These are phyloP conservation scores for Festucalex cinctus DNA, from an alignment of 2,113 vertebrate genomes.

Conservation along the genomic window DNA sequence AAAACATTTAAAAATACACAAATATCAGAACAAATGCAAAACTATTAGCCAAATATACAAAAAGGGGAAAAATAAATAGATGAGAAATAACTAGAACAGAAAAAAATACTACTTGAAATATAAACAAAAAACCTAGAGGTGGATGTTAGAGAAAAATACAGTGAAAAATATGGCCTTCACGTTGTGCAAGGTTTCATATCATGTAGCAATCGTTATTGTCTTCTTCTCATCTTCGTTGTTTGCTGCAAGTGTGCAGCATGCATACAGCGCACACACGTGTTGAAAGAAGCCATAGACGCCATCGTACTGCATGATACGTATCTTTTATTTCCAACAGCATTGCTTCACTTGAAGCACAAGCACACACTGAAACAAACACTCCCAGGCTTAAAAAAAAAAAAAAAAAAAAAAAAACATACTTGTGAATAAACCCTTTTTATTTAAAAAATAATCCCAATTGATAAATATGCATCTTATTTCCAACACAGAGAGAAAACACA, in stretches of 20 bases:
- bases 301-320: conserved; percentile 63
- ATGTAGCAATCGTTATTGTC: neutral
- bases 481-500: conserved; percentile 56
- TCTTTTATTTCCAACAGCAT: conserved; percentile 72
- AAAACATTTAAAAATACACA: too few species aligned
- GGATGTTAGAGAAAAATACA: too few species aligned
- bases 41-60: neutral
- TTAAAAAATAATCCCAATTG: conserved; percentile 62
- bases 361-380: conserved; percentile 59
- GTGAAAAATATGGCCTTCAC: too few species aligned
- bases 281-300: conserved; percentile 23
- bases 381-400: conserved; percentile 69
- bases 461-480: conserved; percentile 59
- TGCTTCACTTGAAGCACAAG: conserved; percentile 67
- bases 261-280: neutral
- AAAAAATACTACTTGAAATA: too few species aligned
- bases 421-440: conserved; percentile 62
- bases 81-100: too few species aligned
- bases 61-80: too few species aligned
- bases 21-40: neutral
- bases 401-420: conserved; percentile 75
- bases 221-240: neutral
- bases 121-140: too few species aligned
- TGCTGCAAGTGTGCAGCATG: neutral
- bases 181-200: too few species aligned